Percentiles rank a stretch among this genome's conserved stretches.
Evolutionary conservation across 2,888 invertebrate genomes (phyloP).

Genomic region (Calameuta pallipes): DNA sequence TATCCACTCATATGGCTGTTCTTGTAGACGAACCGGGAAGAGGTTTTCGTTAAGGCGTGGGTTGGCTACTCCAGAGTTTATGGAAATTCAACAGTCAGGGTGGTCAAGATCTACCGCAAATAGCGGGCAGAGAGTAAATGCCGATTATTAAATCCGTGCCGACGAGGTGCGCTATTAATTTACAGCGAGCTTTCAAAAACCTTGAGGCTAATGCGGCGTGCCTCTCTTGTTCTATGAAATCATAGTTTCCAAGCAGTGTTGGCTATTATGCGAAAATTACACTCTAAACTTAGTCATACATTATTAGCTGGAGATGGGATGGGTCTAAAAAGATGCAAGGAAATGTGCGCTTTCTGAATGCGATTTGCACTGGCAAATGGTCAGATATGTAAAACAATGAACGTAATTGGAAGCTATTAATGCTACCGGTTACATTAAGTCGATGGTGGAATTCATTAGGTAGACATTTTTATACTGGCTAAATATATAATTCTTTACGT

Average conservation of each 20-base stretch:
- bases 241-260: conserved; percentile 41
- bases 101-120: background rate
- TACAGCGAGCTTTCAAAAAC: conserved; percentile 56
- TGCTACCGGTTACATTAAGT: background rate
- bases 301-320: conserved; percentile 34
- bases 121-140: conserved; percentile 11
- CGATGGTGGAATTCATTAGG: too few relatives aligned
- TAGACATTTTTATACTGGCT: too few relatives aligned
- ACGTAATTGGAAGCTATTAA: background rate
- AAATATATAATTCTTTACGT: too few relatives aligned
- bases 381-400: conserved; percentile 3
- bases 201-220: conserved; percentile 44
- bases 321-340: conserved; percentile 14
- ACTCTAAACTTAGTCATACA: conserved; percentile 48
- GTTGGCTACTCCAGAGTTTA: background rate
- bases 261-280: conserved; percentile 47
- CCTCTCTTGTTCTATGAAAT: conserved; percentile 49
- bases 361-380: background rate
- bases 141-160: conserved; percentile 20
- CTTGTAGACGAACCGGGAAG: background rate
- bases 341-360: conserved; percentile 6
- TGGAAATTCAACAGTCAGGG: background rate
- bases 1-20: background rate
- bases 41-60: background rate
- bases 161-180: conserved; percentile 45